Evolutionary conservation across 2,797 vertebrate genomes (phyloP).

Genomic region (Gobionotothen gibberifrons): DNA sequence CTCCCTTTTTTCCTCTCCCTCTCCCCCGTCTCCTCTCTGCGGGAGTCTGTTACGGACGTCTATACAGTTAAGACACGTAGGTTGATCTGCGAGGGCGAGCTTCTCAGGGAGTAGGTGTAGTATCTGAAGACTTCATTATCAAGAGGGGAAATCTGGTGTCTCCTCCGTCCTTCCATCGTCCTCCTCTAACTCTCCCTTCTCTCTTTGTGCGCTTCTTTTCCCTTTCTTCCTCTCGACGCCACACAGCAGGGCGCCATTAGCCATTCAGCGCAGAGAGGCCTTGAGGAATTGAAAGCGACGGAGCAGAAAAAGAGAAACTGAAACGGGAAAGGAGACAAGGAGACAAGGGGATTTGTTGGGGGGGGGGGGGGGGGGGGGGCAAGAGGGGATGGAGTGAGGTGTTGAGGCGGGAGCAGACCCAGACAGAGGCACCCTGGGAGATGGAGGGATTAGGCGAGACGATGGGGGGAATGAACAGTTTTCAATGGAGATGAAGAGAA

Average conservation of each 20-base stretch:
- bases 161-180: slow-evolving; percentile 43
- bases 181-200: slow-evolving; percentile 37
- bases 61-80: slow-evolving; percentile 44
- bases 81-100: slow-evolving; percentile 54
- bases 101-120: slow-evolving; percentile 43
- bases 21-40: slow-evolving; percentile 40
- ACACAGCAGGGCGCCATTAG: slow-evolving; percentile 81
- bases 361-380: slow-evolving; percentile 23
- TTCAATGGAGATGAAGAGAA: slow-evolving; percentile 73
- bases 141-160: slow-evolving; percentile 58
- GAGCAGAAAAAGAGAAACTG: slow-evolving; percentile 81
- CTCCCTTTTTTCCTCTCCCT: slow-evolving; percentile 28
- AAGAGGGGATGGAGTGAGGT: slow-evolving; percentile 53
- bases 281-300: slow-evolving; percentile 85
- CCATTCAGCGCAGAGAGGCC: slow-evolving; percentile 79
- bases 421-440: slow-evolving; percentile 59
- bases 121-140: slow-evolving; percentile 73
- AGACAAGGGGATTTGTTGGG: slow-evolving; percentile 57
- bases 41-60: slow-evolving; percentile 64
- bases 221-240: slow-evolving; percentile 71
- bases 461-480: slow-evolving; percentile 55
- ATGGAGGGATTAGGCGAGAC: slow-evolving; percentile 68
- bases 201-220: slow-evolving; percentile 66
- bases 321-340: slow-evolving; percentile 59
- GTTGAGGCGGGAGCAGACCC: slow-evolving; percentile 41